These are phyloP conservation scores for Harpagifer antarcticus DNA, from an alignment of 2,797 vertebrate genomes.

Conservation along the genomic window DNA sequence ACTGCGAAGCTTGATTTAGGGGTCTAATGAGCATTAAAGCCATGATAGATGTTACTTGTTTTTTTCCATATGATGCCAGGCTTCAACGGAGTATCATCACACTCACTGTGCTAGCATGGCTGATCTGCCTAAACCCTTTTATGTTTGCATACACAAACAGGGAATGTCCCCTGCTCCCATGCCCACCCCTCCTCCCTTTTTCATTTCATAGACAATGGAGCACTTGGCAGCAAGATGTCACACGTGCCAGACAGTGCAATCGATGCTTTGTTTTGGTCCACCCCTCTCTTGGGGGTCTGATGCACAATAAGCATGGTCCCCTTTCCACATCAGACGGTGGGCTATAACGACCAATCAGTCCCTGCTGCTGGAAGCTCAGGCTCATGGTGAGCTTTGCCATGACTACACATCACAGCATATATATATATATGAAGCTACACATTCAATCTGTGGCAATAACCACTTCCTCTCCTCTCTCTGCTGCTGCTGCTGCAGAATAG, in stretches of 20 bases:
- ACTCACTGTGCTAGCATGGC: constrained; percentile 24
- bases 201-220: constrained; percentile 43
- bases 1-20: not conserved
- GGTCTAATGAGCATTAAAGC: not conserved
- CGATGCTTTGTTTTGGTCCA: constrained; percentile 66
- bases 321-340: constrained; percentile 28
- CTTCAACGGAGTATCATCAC: constrained; percentile 33
- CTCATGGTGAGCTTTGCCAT: constrained; percentile 28
- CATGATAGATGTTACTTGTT: not conserved
- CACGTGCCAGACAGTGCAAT: constrained; percentile 63
- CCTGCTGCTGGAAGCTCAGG: constrained; percentile 21
- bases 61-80: constrained; percentile 23
- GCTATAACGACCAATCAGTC: constrained; percentile 26
- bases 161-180: constrained; percentile 21
- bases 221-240: constrained; percentile 49
- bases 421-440: too few relatives aligned
- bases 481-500: not conserved
- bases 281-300: constrained; percentile 16
- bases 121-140: constrained; percentile 41
- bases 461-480: too few relatives aligned
- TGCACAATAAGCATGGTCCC: constrained; percentile 37
- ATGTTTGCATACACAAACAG: constrained; percentile 60
- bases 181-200: not conserved
- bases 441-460: constrained; percentile 4
- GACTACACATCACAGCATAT: constrained; percentile 5